These are phyloP conservation scores for Anarhynchus alexandrinus DNA, from an alignment of 2,113 vertebrate species.

Conservation along the genomic window DNA sequence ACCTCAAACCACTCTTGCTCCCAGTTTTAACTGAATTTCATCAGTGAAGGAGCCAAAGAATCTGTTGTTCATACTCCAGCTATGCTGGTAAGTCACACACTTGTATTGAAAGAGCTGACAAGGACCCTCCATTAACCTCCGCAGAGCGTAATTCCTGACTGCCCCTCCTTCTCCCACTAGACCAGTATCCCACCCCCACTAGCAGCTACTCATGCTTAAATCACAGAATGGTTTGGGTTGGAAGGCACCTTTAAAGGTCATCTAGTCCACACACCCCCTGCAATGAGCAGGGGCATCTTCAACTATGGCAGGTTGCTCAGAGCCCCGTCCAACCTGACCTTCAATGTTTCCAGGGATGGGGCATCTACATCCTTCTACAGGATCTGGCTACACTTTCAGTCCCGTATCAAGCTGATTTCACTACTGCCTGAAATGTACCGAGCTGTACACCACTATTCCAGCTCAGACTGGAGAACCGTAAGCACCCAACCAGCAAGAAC, in stretches of 20 bases:
- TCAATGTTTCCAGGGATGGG: background rate
- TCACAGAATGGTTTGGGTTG: background rate
- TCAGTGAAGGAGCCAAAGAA: background rate
- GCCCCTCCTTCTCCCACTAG: background rate
- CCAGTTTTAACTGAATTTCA: background rate
- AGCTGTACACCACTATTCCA: background rate
- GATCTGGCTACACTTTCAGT: background rate
- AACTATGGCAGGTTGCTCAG: background rate
- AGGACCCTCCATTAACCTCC: background rate
- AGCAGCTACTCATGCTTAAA: background rate
- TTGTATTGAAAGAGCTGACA: background rate
- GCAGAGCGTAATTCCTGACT: fast-evolving
- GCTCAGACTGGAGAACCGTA: background rate
- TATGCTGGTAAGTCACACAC: background rate
- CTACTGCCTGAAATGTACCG: fast-evolving
- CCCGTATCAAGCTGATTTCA: fast-evolving
- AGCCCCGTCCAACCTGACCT: background rate
- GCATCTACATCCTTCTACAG: background rate
- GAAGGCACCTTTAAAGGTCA: background rate
- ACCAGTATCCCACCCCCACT: background rate
- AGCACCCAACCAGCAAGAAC: fast-evolving
- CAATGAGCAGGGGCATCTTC: background rate
- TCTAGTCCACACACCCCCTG: background rate
- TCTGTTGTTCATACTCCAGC: background rate
- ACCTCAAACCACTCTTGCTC: background rate